Evolutionary conservation across 1,140 invertebrate species (phyloP), one percentile per base, ranked within the genome.

Genomic region (Anagrus nilaparvatae): DNA sequence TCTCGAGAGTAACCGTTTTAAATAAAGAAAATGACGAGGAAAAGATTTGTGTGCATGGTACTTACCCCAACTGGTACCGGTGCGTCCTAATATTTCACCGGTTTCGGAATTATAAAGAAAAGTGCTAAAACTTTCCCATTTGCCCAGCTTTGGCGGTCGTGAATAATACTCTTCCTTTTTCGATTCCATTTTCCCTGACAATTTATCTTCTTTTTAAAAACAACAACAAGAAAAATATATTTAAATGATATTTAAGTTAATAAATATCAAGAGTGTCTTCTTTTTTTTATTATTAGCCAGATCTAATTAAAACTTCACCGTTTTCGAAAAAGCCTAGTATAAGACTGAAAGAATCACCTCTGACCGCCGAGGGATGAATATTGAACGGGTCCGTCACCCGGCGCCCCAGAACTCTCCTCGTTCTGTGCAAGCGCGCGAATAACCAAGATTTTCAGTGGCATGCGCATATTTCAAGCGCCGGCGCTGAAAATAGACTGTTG

Each of bases 101-200:
- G 84, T 90, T 68, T 90, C 84, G 44, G 83, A 80, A 71, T 93
- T 89, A 77, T 82, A 93, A 42, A 92, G 57, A 70, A 91, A 91
- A 54, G 77, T 70, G 61, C 71, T 79, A 70, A 91, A 85, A 50
- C 80, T 75, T 64, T 89, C 83, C 85, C 86, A 88, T 76, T 81
- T 82, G 52, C 80, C 79, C 50, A 85, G 76, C 64, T 84, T 81
- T 44, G 81, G 82, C 51, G 83, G 82, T 45, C 82, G 79, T 14
- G 29, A 30, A 63, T 87, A 87, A 64, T 76, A 87, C 67, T 82
- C 77, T 58, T 82, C 78, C 61, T 82, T 82, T 71, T 84, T 84
- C 65, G 80, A 80, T 62, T 79, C 78, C 80, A 84, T 84, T 28
- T 10, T 47, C 14, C 8, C 12, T 23, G 20, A 12, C 1, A 12